Percentiles rank a stretch among this genome's conserved stretches.
phyloP scores from a whole-genome alignment of 2,888 invertebrate genomes.

The Chymomyza procnemis region DNA sequence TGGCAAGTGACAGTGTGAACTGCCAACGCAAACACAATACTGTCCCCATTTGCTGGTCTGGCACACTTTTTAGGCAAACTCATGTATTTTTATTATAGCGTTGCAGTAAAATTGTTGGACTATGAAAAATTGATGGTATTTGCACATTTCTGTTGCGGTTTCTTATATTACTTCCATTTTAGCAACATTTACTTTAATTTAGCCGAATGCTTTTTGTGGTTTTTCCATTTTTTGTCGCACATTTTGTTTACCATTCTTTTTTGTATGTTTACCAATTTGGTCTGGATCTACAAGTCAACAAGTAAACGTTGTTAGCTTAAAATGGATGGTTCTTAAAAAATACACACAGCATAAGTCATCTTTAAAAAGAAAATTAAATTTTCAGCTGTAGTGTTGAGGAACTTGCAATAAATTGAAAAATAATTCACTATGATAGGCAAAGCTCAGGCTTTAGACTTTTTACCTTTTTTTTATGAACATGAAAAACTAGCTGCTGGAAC shows the following conservation, averaged over 20 bases:
- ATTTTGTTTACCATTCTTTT: slow-evolving; percentile 6
- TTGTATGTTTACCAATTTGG: slow-evolving; percentile 39
- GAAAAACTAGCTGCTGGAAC: background rate
- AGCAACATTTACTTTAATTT: slow-evolving; percentile 21
- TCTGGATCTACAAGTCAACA: slow-evolving; percentile 35
- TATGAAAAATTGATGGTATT: slow-evolving; percentile 51
- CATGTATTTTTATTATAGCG: slow-evolving; percentile 64
- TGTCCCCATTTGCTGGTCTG: background rate
- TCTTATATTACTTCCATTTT: slow-evolving; percentile 20
- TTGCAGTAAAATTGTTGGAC: slow-evolving; percentile 46
- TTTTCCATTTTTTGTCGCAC: background rate
- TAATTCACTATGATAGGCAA: slow-evolving; percentile 48
- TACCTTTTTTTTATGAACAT: background rate
- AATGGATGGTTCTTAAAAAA: slow-evolving; percentile 46
- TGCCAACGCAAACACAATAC: slow-evolving; percentile 25
- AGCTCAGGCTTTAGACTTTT: background rate
- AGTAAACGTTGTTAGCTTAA: slow-evolving; percentile 35
- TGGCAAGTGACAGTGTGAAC: background rate
- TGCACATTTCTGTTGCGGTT: background rate
- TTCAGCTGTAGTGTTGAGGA: slow-evolving; percentile 26
- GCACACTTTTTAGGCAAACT: slow-evolving; percentile 30
- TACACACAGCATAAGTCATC: background rate
- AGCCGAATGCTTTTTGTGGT: background rate
- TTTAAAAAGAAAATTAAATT: background rate
- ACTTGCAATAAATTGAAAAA: slow-evolving; percentile 67